A percentile compares a stretch with the other conserved stretches of the same genome.
Conservation (phyloP, 2,113 vertebrate species). For the Rhegmatorhina hoffmannsi region DNA sequence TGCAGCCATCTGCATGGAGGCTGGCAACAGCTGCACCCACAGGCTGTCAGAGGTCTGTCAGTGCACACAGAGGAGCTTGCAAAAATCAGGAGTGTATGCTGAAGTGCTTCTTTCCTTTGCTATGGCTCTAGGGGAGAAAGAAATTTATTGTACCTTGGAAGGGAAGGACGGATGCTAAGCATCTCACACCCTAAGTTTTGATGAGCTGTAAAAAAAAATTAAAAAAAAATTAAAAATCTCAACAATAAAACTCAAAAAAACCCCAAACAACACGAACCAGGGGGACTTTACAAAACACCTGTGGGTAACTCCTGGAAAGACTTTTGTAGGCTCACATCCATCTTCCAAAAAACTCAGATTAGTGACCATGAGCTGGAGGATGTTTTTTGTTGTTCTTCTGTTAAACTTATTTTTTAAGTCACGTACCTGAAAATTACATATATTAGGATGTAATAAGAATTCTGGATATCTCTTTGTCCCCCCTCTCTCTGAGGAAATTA, state of each 20-base stretch:
- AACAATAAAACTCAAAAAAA: no score
- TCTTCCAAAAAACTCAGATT: slow-evolving; percentile 3
- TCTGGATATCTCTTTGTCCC: background rate
- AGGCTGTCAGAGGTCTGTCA: background rate
- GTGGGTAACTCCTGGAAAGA: slow-evolving; percentile 7
- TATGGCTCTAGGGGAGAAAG: background rate
- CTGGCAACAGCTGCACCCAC: background rate
- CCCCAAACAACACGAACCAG: accelerated
- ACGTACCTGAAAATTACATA: background rate
- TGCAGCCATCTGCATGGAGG: background rate
- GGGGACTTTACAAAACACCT: slow-evolving; percentile 3
- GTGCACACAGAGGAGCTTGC: background rate
- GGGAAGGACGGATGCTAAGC: background rate
- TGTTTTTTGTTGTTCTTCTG: background rate
- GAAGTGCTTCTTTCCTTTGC: background rate
- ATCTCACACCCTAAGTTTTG: background rate
- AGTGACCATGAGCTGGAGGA: background rate
- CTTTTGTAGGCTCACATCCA: background rate
- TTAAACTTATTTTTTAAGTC: slow-evolving; percentile 4
- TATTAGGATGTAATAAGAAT: slow-evolving; percentile 17
- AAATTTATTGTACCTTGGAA: background rate
- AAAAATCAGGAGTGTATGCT: accelerated
- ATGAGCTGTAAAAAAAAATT: background rate
- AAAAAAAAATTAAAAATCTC: background rate
- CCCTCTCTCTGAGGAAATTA: slow-evolving; percentile 33